Conservation (phyloP, 2,888 invertebrate species). For the Aphrophora alni region DNA sequence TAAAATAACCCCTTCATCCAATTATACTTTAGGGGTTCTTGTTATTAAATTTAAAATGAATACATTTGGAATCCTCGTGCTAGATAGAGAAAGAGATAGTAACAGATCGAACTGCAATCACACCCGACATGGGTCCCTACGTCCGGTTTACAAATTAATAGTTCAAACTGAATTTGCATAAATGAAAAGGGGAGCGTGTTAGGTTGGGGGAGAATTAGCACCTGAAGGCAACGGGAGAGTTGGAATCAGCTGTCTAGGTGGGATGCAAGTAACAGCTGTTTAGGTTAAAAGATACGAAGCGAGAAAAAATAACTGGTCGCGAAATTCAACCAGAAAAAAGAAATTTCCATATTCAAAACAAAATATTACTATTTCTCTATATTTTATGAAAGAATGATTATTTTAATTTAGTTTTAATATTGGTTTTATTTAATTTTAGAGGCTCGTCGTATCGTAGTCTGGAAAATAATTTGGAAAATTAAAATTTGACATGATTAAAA, state of each 20-base stretch:
- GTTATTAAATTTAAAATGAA: background rate
- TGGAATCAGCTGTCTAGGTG: background rate
- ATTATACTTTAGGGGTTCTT: background rate
- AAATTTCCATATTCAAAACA: no score
- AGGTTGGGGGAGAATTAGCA: background rate
- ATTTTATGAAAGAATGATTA: no score
- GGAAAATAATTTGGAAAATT: no score
- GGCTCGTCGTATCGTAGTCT: no score
- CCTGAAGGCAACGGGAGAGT: background rate
- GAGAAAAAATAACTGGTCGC: no score
- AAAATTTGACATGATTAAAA: no score
- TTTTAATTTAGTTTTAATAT: no score
- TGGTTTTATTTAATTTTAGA: no score
- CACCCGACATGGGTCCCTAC: background rate
- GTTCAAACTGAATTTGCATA: conserved; percentile 6
- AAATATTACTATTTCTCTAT: no score
- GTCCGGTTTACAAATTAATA: conserved; percentile 3
- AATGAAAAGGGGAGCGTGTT: background rate
- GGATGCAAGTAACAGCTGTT: background rate
- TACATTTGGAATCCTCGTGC: background rate
- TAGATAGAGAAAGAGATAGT: background rate
- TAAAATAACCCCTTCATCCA: background rate
- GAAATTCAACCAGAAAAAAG: no score
- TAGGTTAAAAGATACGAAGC: no score
- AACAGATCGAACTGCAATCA: conserved; percentile 27